Base-by-base conservation (phyloP, 2,888 invertebrate genomes). In the Hemistola chrysoprasaria region DNA sequence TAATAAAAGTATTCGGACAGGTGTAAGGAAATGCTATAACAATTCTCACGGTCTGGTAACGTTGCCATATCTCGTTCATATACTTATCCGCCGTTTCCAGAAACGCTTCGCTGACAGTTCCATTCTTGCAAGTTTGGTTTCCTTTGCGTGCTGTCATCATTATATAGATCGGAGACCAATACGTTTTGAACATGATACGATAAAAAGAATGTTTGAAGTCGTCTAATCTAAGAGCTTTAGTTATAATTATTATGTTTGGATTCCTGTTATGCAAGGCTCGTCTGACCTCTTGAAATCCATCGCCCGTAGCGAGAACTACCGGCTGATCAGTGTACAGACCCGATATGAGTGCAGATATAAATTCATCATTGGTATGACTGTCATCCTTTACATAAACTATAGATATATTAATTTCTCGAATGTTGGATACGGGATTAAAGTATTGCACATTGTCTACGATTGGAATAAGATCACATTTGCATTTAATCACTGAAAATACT, bases 21-120 rank as follows among this genome's bases (percentile, higher is more conserved):
- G 60, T 53, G 22, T 57, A 53, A 2, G 79, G 78, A 21, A 78
- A 67, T 27, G 50, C 47, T 0, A 72, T 31, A 11, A 59, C 40
- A 1, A 65, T 58, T 28, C 54, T 38, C 21, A 63, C 53, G 6
- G 64, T 53, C 36, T 48, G 53, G 42, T 56, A 58, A 32, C 32
- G 54, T 8, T 66, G 65, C 78, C 78, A 79, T 6, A 78, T 21
- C 7, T 41, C 36, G 35, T 74, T 75, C 23, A 77, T 53, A 36
- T 67, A 65, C 5, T 22, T 35, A 31, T 78, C 58, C 6, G 67
- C 6, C 8, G 27, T 49, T 1, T 38, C 8, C 3, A 22, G 21
- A 11, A 55, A 51, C 6, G 56, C 53, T 31, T 26, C 7, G 24
- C 40, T 41, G 22, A 75, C 59, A 4, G 23, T 43, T 5, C 63